Base-by-base conservation (phyloP, 2,888 invertebrate species). In the Nomada flava region DNA sequence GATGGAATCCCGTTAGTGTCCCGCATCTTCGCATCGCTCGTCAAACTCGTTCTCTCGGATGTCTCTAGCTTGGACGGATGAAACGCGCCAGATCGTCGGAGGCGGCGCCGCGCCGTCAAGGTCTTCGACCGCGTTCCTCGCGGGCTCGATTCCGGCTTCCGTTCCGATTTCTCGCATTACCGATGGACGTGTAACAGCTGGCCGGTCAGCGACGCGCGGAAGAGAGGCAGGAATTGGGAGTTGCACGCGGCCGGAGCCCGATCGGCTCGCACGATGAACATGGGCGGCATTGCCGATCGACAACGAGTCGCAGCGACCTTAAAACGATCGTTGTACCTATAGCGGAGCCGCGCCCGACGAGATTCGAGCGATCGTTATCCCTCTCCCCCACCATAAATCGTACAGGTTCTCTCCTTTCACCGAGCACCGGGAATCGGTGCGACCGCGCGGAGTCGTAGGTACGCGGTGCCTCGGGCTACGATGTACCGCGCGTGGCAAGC, bases 351-450 rank as follows among this genome's bases (percentile, higher is more conserved):
- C 59, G 29, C 74, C 70, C 67, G 70, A 53, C 59, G n/a, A 76
- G 75, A 73, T 63, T 29, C 73, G 26, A 74, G 18, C 73, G 73
- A 76, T 42, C 85, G 65, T 79, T 83, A 85, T 79, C 85, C 84
- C 78, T 76, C 89, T 83, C 77, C 81, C 79, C 86, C 82, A 82
- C 89, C 85, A 78, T 75, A 63, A 53, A 75, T 76, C 70, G 59
- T 73, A 23, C 55, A 82, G 87, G 87, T 88, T 88, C 88, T 85
- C 85, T 88, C 88, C 88, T 88, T 88, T 88, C 88, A 88, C 88
- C 36, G 36, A 36, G 29, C 5, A 29, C 29, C 89, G 79, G 72
- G 76, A 73, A 75, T 29, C 80, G 60, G 62, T 68, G 71, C 55
- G 76, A 47, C 65, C 72, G 72, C 75, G 47, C 42, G 78, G 68